Evolutionary conservation across 2,797 vertebrate species (phyloP).

Genomic region (Hydrophis major): DNA sequence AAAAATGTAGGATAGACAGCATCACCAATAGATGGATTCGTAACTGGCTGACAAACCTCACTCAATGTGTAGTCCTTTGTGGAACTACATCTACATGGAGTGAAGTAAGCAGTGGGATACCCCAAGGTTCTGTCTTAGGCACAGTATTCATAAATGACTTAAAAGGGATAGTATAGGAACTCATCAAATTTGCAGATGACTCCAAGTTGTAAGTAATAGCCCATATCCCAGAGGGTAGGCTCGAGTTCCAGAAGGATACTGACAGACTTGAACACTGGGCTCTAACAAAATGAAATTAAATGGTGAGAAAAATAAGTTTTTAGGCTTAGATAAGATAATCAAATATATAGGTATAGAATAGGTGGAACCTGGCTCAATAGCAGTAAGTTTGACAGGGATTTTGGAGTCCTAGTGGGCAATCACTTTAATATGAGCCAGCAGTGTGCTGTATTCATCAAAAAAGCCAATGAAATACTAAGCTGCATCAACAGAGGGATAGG

Average conservation of each 20-base stretch:
- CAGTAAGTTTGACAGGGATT: background rate
- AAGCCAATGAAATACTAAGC: background rate
- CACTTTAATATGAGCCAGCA: background rate
- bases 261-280: background rate
- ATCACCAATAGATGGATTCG: background rate
- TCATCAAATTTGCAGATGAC: background rate
- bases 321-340: background rate
- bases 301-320: background rate
- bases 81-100: background rate
- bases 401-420: background rate
- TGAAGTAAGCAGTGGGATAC: background rate
- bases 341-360: background rate
- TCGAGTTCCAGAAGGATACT: background rate
- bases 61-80: background rate
- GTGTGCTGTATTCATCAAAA: background rate
- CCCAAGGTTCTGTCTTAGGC: background rate
- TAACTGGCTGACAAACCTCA: background rate
- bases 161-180: background rate
- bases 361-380: background rate
- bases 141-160: background rate
- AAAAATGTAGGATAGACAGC: background rate
- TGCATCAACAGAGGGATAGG: background rate
- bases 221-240: background rate
- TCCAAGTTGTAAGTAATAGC: background rate
- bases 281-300: background rate